These are phyloP conservation scores for Ariolimax columbianus DNA, from an alignment of 2,888 invertebrate species.

Conservation along the genomic window DNA sequence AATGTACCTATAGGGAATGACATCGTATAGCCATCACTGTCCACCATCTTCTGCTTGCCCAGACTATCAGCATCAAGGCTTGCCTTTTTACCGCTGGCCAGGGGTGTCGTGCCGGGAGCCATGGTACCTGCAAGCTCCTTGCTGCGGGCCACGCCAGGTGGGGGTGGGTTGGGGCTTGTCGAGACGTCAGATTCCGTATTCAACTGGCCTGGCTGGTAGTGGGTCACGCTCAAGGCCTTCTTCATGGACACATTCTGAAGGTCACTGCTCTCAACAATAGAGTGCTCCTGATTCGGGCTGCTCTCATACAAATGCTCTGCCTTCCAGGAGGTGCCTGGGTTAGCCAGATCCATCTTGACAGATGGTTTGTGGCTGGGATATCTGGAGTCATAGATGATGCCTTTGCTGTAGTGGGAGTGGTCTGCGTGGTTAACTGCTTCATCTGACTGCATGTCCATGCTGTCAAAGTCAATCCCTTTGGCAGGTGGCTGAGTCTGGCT, in stretches of 20 bases:
- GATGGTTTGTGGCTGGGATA: constrained; percentile 51
- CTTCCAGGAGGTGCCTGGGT: constrained; percentile 19
- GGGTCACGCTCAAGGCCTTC: constrained; percentile 38
- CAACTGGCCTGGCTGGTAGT: constrained; percentile 49
- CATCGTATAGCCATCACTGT: constrained; percentile 56
- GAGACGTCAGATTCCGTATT: constrained; percentile 57
- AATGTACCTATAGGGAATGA: constrained; percentile 61
- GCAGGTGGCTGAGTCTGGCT: background rate
- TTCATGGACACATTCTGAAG: constrained; percentile 1
- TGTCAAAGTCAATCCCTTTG: background rate
- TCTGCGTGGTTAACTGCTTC: constrained; percentile 45
- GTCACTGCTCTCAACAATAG: background rate
- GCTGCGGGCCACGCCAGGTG: constrained; percentile 54
- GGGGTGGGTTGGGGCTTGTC: constrained; percentile 69
- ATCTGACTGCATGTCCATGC: constrained; percentile 41
- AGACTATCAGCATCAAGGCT: background rate
- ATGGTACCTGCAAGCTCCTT: constrained; percentile 44
- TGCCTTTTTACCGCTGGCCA: constrained; percentile 7
- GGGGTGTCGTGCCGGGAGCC: constrained; percentile 58
- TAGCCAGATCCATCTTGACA: constrained; percentile 56
- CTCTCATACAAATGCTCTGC: background rate
- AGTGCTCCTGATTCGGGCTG: background rate
- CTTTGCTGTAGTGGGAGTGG: constrained; percentile 53
- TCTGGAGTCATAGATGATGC: constrained; percentile 50
- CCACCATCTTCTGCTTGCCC: constrained; percentile 21